Base-by-base conservation (phyloP, 37 sponge, comb jelly and placozoan species). In the Theonella swinhoei region DNA sequence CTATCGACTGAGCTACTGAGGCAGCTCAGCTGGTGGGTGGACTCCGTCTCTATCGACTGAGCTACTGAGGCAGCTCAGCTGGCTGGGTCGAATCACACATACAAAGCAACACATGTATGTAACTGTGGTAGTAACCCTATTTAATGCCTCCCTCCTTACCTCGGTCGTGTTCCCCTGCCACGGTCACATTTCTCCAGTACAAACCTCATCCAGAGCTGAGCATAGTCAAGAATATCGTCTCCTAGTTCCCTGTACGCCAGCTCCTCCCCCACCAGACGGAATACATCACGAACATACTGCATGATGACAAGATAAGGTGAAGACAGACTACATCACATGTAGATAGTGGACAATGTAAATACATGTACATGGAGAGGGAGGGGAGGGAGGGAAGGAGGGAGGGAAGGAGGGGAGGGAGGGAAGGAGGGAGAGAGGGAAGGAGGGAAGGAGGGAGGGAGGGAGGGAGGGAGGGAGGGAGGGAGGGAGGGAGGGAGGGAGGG, bases 251-350 rank as follows among this genome's bases (percentile, higher is more conserved):
- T 4, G 70, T 88, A 85, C 3, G 80, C 84, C 33, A 71, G 29
- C 35, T 88, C 92, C 30, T 86, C 86, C 11, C 92, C 92, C 28
- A 95, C 62, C 34, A 95, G 47, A 24, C 93, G 89, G 30, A 87
- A 91, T 29, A 89, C 77, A 54, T 95, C 93, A 20, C 88, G 70
- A 7, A 81, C 62, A 85, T 91, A 88, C 95, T 94, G 73, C 20
- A 40, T 19, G 69, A 33, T 37, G 37, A 31, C 19, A 20, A 25
- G 72, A 70, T n/a, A n/a, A n/a, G 34, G 60, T 22, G 0, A 33
- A 23, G 14, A 83, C 14, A 43, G 32, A 54, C 19, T 42, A 47
- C 54, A 14, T 47, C 54, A 47, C 54, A 47, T 30, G 37, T 41
- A 73, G 70, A 42, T 64, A 32, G 37, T 39, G 22, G 40, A 73